Percentiles rank a stretch among this genome's conserved stretches.
Conservation (phyloP, 2,797 vertebrate species). For the Anolis apletophallus region DNA sequence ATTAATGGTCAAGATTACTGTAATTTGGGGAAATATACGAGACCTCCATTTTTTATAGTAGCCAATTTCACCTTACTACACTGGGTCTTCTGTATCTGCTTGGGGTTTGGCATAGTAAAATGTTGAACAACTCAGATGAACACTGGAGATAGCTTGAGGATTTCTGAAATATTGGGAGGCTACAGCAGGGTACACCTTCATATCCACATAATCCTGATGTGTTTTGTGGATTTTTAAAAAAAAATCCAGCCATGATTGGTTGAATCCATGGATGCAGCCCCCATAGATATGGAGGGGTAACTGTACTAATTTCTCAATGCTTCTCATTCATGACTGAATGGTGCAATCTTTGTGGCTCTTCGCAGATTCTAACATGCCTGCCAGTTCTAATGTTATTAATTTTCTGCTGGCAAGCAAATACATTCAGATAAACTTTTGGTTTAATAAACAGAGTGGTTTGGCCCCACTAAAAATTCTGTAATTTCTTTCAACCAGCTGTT, state of each 20-base stretch:
- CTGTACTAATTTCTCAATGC: no score
- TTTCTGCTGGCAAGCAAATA: not conserved
- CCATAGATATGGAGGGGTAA: no score
- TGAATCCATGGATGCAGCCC: no score
- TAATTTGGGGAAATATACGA: not conserved
- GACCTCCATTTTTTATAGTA: not conserved
- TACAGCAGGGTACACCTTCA: no score
- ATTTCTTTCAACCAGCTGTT: not conserved
- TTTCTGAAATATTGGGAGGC: no score
- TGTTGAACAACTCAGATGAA: no score
- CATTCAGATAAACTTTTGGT: not conserved
- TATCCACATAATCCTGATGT: no score
- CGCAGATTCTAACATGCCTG: not conserved
- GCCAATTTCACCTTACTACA: not conserved
- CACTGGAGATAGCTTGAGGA: no score
- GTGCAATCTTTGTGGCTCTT: not conserved
- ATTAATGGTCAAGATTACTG: not conserved
- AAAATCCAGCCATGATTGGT: no score
- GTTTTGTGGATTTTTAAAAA: no score
- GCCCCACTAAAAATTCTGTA: not conserved
- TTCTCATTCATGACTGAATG: not conserved
- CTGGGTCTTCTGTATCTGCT: no score
- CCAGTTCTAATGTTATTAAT: not conserved
- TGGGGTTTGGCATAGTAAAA: no score
- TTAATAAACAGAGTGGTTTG: not conserved